Percentiles rank a stretch among this genome's conserved stretches.
phyloP scores from a whole-genome alignment of 35 echinoderm and acorn worm genomes.

The Acanthaster planci region DNA sequence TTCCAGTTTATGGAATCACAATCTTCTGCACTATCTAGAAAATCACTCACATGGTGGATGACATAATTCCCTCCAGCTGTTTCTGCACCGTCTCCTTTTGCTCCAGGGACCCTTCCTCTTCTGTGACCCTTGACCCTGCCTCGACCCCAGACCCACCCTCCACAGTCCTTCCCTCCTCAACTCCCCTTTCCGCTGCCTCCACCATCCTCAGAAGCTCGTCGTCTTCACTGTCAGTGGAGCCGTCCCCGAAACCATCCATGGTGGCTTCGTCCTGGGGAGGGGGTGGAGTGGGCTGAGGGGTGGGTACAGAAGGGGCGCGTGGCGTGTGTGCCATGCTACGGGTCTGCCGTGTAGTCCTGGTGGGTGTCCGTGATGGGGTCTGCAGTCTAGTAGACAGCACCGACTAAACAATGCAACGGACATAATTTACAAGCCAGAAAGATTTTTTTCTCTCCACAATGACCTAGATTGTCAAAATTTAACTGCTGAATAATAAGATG shows the following conservation, averaged over 20 bases:
- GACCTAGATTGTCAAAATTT: no score
- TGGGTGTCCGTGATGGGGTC: slow-evolving; percentile 45
- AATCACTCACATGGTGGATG: slow-evolving; percentile 85
- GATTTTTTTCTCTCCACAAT: no score
- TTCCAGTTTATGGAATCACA: no score
- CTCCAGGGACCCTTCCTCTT: slow-evolving; percentile 64
- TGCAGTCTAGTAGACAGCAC: slow-evolving; percentile 38
- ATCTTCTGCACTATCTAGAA: no score
- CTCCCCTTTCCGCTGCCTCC: slow-evolving; percentile 53
- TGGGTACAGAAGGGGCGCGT: neutral
- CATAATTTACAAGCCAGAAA: no score
- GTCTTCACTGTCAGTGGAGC: slow-evolving; percentile 49
- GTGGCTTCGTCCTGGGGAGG: neutral
- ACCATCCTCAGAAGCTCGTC: slow-evolving; percentile 80
- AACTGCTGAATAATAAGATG: neutral
- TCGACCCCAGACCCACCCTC: neutral
- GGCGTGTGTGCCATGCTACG: slow-evolving; percentile 22
- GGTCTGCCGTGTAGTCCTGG: neutral
- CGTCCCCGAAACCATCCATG: neutral
- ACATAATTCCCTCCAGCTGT: slow-evolving; percentile 85
- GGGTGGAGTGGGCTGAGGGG: neutral
- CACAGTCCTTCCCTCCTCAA: neutral
- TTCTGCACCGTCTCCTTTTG: slow-evolving; percentile 82
- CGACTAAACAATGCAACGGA: slow-evolving; percentile 33
- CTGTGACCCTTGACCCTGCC: neutral